Conservation (phyloP, 1,140 invertebrate genomes). For the Drosophila micromelanica region DNA sequence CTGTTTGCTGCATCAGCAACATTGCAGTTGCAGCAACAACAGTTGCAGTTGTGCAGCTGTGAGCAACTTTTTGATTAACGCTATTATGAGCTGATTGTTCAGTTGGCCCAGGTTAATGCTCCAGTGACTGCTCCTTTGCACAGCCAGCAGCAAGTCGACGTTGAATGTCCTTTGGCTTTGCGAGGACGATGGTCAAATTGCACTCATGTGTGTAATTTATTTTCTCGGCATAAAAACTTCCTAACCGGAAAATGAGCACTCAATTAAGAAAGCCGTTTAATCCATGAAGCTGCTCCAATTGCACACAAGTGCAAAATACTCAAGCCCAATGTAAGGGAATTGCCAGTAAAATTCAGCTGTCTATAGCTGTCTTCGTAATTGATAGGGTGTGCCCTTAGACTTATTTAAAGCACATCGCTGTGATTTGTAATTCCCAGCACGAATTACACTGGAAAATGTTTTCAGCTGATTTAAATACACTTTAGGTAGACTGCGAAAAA, state of each 20-base stretch:
- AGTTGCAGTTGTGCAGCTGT: slow-evolving; percentile 15
- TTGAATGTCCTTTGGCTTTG: slow-evolving; percentile 38
- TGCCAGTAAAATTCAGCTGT: slow-evolving; percentile 53
- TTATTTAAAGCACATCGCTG: slow-evolving; percentile 71
- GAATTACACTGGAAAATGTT: slow-evolving; percentile 56
- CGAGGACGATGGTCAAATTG: slow-evolving; percentile 60
- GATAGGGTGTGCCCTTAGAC: slow-evolving; percentile 72
- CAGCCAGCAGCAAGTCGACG: slow-evolving; percentile 27
- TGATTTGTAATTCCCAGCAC: slow-evolving; percentile 78
- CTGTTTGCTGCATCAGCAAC: slow-evolving; percentile 33
- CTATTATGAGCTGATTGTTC: slow-evolving; percentile 81
- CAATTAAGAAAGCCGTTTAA: slow-evolving; percentile 81
- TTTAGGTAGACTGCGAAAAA: too few species aligned
- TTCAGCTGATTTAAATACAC: slow-evolving; percentile 17
- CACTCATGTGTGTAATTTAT: slow-evolving; percentile 83
- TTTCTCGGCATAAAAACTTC: slow-evolving; percentile 82
- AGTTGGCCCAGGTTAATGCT: slow-evolving; percentile 73
- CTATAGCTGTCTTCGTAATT: slow-evolving; percentile 60
- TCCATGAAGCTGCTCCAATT: slow-evolving; percentile 75
- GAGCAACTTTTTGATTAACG: slow-evolving; percentile 80
- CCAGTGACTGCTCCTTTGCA: slow-evolving; percentile 31
- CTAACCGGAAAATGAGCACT: slow-evolving; percentile 83
- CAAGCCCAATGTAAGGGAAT: slow-evolving; percentile 4
- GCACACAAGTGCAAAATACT: slow-evolving; percentile 39
- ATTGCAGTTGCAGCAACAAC: slow-evolving; percentile 43